Percentiles rank a stretch among this genome's conserved stretches.
These are phyloP conservation scores for Hesperia comma DNA, from an alignment of 2,888 invertebrate species.

Conservation along the genomic window DNA sequence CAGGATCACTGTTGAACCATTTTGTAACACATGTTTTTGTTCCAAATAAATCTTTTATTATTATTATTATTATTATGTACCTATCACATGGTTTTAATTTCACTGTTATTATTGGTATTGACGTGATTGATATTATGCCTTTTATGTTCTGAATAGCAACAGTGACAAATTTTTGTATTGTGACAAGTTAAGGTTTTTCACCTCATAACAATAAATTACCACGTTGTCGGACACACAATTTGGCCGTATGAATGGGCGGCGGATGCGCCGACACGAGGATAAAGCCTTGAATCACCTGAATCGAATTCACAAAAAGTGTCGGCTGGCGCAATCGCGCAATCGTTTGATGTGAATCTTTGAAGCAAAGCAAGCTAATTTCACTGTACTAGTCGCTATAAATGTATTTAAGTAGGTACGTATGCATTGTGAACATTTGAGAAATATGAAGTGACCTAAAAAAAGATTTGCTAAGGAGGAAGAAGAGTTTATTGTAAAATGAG, in stretches of 20 bases:
- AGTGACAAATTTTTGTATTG: background rate
- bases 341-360: slow-evolving; percentile 18
- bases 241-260: slow-evolving; percentile 58
- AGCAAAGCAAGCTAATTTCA: slow-evolving; percentile 9
- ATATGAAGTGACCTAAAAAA: too few relatives aligned
- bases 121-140: background rate
- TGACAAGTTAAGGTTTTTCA: slow-evolving; percentile 24
- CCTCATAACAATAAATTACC: slow-evolving; percentile 36
- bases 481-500: too few relatives aligned
- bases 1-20: too few relatives aligned
- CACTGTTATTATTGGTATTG: too few relatives aligned
- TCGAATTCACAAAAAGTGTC: slow-evolving; percentile 63
- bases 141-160: background rate
- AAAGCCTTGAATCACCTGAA: slow-evolving; percentile 72
- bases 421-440: too few relatives aligned
- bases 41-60: too few relatives aligned
- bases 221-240: slow-evolving; percentile 44
- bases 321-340: slow-evolving; percentile 27
- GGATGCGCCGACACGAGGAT: slow-evolving; percentile 68
- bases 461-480: too few relatives aligned
- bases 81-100: too few relatives aligned
- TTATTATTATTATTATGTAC: too few relatives aligned
- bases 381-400: background rate
- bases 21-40: too few relatives aligned
- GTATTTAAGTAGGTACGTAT: background rate